phyloP scores from a whole-genome alignment of 2,797 vertebrate species.

The Anomalospiza imberbis region DNA sequence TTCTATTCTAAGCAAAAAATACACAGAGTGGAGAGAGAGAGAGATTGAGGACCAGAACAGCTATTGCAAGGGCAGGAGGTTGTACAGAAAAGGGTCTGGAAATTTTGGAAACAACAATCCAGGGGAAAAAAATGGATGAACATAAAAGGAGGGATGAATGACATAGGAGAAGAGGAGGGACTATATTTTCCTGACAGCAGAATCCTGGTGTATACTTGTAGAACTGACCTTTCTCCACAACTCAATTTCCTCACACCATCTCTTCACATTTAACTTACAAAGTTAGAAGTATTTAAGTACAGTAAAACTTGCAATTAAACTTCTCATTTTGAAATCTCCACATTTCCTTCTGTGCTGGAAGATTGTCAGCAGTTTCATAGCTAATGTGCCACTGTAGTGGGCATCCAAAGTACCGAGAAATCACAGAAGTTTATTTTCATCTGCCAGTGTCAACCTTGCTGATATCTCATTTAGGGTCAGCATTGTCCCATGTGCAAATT shows the following conservation, averaged over 20 bases:
- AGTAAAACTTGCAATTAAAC: not conserved
- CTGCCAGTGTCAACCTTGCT: not conserved
- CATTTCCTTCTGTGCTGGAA: not conserved
- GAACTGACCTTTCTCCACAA: not conserved
- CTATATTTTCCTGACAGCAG: not conserved
- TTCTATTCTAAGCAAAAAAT: not conserved
- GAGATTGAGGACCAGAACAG: not conserved
- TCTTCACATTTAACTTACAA: not conserved
- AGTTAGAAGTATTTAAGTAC: not conserved
- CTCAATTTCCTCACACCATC: not conserved
- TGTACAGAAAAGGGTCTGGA: not conserved
- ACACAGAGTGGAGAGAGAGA: rapidly evolving
- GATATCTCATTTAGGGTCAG: not conserved
- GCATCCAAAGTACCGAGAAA: not conserved
- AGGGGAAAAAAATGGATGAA: not conserved
- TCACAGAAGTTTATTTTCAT: not conserved
- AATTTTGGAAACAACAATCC: not conserved
- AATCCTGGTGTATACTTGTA: not conserved
- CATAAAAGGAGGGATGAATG: not conserved
- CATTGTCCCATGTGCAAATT: not conserved
- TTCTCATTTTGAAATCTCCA: not conserved
- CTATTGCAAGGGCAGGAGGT: not conserved
- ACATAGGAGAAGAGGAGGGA: not conserved
- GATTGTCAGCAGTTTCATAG: not conserved
- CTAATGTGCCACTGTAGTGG: rapidly evolving